Evolutionary conservation across 2,113 vertebrate species (phyloP), one percentile per base, ranked within the genome.

Genomic region (Coptodon bakossiorum): DNA sequence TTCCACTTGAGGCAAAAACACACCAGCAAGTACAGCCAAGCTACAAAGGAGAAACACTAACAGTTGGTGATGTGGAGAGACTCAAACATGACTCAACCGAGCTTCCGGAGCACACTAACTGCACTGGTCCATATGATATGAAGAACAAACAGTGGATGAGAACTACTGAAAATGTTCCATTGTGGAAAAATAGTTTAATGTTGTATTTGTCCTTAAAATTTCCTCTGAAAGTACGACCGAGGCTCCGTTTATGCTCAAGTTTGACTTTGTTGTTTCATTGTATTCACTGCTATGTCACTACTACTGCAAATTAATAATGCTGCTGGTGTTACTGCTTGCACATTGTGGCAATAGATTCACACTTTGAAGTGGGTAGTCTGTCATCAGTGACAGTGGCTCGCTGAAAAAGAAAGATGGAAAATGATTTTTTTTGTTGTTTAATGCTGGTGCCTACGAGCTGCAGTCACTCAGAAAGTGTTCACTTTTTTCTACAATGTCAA

Each of bases 161-260:
- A 73, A 45, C 9, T 17, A 73, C 4, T 73, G 66, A 27, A 45
- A 45, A 43, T 0, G 5, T 3, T 73, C 13, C 22, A 45, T 45
- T 9, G 2, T 27, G 38, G 22, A 45, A 43, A 73, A 68, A 73
- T 9, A 73, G 0, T 45, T 73, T 73, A 27, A 48, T 17, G 40
- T 48, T 40, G 11, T 68, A 14, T 0, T 68, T 68, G 14, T 68
- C 3, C 7, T 68, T 40, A 7, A 38, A 68, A 40, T 68, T 68
- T 3, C 36, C 63, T 40, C 7, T 40, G 19, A 40, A 68, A 68
- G 63, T 40, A 68, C 0, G 19, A 68, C 63, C 0, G 1, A 68
- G 63, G 36, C 1, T 40, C 7, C 0, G 0, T 68, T 68, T 40
- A 13, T 14, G 63, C 63, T 22, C 3, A 40, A 8, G n/a, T 68